Conservation (phyloP, 1,140 invertebrate genomes). For the Charaxes varanes region DNA sequence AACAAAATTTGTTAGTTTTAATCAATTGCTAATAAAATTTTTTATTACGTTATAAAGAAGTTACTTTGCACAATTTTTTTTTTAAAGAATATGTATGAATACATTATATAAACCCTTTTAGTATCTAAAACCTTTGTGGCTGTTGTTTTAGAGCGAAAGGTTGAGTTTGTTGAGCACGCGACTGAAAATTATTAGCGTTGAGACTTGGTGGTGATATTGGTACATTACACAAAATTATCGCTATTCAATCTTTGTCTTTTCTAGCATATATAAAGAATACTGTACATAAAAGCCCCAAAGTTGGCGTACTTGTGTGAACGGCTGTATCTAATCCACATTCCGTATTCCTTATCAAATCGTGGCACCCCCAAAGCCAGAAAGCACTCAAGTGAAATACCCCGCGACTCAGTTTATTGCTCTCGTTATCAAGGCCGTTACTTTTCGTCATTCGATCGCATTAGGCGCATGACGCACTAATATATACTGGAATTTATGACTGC, state of each 20-base stretch:
- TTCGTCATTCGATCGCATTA: slow-evolving; percentile 69
- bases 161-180: no score
- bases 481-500: slow-evolving; percentile 33
- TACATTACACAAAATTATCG: not conserved
- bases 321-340: slow-evolving; percentile 22
- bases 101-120: no score
- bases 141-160: no score
- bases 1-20: no score
- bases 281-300: not conserved
- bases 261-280: not conserved
- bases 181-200: not conserved
- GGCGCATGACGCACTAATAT: slow-evolving; percentile 50
- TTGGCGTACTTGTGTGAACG: not conserved
- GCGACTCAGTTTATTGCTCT: slow-evolving; percentile 56
- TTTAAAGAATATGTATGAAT: no score
- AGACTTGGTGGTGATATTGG: not conserved
- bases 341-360: slow-evolving; percentile 30
- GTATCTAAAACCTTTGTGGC: no score
- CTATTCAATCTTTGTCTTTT: not conserved
- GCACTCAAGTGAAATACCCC: slow-evolving; percentile 60
- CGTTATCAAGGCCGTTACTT: slow-evolving; percentile 66
- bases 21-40: no score
- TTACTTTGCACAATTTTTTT: no score
- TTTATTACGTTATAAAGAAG: no score
- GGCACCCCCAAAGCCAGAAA: slow-evolving; percentile 31